Evolutionary conservation across 1,140 invertebrate species (phyloP).

Genomic region (Saccostrea glomerata): DNA sequence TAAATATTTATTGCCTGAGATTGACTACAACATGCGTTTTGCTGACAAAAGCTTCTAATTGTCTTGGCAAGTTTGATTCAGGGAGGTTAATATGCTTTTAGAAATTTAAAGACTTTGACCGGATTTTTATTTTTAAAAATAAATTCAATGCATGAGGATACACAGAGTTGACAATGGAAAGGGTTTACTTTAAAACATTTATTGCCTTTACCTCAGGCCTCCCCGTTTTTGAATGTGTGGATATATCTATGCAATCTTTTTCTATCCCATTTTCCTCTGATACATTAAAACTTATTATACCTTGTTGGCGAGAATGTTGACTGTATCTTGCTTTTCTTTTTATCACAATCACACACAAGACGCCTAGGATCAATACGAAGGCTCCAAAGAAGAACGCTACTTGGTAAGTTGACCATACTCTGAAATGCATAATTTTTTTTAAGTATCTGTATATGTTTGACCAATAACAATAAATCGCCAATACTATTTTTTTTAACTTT

Average conservation of each 20-base stretch:
- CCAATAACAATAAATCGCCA: too few species aligned
- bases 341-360: neutral
- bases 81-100: neutral
- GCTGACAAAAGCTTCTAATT: too few species aligned
- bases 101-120: neutral
- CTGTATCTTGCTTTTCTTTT: neutral
- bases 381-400: neutral
- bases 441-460: neutral
- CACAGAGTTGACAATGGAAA: too few species aligned
- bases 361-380: neutral
- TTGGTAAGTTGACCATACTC: constrained; percentile 17
- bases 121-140: too few species aligned
- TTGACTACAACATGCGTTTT: neutral
- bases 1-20: neutral
- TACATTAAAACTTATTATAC: neutral
- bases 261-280: too few species aligned
- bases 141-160: too few species aligned
- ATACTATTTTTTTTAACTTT: too few species aligned
- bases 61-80: neutral
- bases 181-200: too few species aligned
- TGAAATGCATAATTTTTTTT: neutral
- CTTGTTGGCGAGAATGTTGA: neutral
- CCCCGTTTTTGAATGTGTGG: too few species aligned
- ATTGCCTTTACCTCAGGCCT: too few species aligned
- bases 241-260: too few species aligned